Conservation (phyloP, 2,113 vertebrate genomes). For the Silurus meridionalis region DNA sequence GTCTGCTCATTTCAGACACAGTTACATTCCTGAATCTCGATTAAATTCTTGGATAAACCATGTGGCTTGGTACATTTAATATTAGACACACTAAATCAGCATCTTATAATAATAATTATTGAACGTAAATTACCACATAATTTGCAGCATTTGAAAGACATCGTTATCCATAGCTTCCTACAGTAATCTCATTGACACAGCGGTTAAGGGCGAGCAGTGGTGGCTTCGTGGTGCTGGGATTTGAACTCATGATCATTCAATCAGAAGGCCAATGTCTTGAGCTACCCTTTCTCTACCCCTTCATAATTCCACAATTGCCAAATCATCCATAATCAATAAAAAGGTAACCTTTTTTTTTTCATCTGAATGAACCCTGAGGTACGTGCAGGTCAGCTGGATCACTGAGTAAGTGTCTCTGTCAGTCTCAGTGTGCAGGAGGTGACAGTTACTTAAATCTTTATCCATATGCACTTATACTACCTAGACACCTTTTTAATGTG, state of each 20-base stretch:
- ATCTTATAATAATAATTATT: not conserved
- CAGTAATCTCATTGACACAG: too few relatives aligned
- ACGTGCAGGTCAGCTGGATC: not conserved
- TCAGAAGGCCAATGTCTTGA: too few relatives aligned
- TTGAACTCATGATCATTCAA: too few relatives aligned
- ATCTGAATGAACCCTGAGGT: not conserved
- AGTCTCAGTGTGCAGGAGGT: not conserved
- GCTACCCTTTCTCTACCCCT: too few relatives aligned
- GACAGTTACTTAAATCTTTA: not conserved
- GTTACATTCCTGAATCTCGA: not conserved
- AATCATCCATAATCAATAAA: too few relatives aligned
- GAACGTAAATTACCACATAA: not conserved
- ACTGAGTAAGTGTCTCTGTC: not conserved
- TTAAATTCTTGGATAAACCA: not conserved
- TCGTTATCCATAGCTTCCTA: too few relatives aligned
- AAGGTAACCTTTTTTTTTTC: too few relatives aligned
- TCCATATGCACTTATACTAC: not conserved
- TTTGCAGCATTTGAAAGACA: too few relatives aligned
- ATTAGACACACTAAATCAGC: not conserved
- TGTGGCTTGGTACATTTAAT: not conserved
- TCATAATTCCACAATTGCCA: too few relatives aligned
- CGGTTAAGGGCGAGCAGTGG: too few relatives aligned
- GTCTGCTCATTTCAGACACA: not conserved
- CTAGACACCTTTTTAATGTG: not conserved
- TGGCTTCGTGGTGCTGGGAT: too few relatives aligned